Evolutionary conservation across 2,797 vertebrate species (phyloP).

Genomic region (Pempheris klunzingeri): DNA sequence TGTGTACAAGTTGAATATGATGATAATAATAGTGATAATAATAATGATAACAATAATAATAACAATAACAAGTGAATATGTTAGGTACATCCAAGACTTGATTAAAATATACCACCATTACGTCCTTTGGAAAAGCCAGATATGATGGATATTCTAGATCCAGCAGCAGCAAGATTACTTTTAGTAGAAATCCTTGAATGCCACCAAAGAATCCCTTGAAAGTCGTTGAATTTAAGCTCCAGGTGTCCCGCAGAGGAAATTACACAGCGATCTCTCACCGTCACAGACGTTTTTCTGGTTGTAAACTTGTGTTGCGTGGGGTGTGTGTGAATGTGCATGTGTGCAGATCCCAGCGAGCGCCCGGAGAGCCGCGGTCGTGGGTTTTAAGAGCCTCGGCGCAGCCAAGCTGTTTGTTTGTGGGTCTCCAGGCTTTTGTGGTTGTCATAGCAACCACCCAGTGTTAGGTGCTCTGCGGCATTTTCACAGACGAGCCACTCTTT

Average conservation of each 20-base stretch:
- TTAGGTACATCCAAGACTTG: background rate
- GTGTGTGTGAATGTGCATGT: background rate
- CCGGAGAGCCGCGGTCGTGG: constrained; percentile 19
- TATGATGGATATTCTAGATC: too few species aligned
- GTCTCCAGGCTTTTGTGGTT: constrained; percentile 70
- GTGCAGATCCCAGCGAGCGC: constrained; percentile 9
- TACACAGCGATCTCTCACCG: background rate
- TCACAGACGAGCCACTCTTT: constrained; percentile 62
- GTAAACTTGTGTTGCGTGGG: constrained; percentile 48
- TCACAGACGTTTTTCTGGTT: constrained; percentile 36
- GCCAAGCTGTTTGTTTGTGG: constrained; percentile 74
- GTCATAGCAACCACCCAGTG: constrained; percentile 65
- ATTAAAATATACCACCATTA: background rate
- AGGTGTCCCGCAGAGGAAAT: background rate
- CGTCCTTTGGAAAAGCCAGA: background rate
- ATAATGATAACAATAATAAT: too few species aligned
- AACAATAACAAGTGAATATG: too few species aligned
- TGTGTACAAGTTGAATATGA: background rate
- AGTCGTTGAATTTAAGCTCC: background rate
- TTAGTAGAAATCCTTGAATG: background rate
- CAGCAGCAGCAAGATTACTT: rapidly evolving
- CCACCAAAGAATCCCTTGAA: background rate
- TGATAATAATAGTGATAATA: too few species aligned
- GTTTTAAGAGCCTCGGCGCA: constrained; percentile 43
- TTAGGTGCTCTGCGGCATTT: constrained; percentile 72